Base-by-base conservation (phyloP, 2,113 vertebrate genomes). In the Hippocampus barbouri region DNA sequence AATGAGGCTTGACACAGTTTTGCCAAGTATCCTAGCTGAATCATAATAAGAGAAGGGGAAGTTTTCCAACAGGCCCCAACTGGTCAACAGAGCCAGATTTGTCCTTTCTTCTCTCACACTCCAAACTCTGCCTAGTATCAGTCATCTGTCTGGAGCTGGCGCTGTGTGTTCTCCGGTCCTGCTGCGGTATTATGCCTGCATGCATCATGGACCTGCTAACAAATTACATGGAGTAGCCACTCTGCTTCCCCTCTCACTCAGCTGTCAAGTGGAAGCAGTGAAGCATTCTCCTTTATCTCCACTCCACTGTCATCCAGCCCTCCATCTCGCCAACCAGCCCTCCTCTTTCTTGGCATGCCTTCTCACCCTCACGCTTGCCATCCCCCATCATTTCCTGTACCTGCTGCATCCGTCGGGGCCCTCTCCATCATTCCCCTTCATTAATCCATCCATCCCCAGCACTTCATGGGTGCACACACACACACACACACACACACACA, bases 171-270 rank as follows among this genome's bases (percentile, higher is more conserved):
- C 40, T 67, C 84, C 78, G 74, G 73, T 70, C 77, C 68, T 70
- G 81, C 71, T 71, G 76, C 68, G 79, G 82, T 90, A 79, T 90
- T 85, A 85, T 88, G 87, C 68, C 85, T 89, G 85, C 87, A 89
- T 89, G 89, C 88, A 88, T 89, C 88, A 87, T 83, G 83, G 79
- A 88, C 76, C 82, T 59, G 84, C 88, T 91, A 91, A 91, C 89
- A 91, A 89, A 90, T 90, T 89, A 91, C 87, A 89, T 69, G 77
- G 88, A 90, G 90, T 91, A 89, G 88, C 89, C 86, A 87, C 88
- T 87, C 86, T 38, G 83, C 84, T 90, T 86, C 88, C 87, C 83
- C 88, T 90, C 87, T 88, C 86, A 89, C 88, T 91, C 88, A 91
- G 88, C 88, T 91, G 89, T 91, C 89, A 91, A 90, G 89, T 89